Base-by-base conservation (phyloP, 2,113 vertebrate genomes). In the Greenwoodochromis staneri region DNA sequence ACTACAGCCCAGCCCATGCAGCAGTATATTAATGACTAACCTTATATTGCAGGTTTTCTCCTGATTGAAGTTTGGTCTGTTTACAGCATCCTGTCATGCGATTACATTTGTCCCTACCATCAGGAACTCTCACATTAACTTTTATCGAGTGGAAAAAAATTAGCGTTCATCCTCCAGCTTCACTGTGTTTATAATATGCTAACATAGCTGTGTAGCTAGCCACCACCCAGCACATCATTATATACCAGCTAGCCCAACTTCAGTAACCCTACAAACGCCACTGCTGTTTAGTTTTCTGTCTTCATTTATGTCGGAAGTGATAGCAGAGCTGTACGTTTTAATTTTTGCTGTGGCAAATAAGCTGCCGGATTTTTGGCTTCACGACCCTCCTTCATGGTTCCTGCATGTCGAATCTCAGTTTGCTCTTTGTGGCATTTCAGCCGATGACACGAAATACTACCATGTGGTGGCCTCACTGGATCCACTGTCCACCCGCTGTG, bases 361-460 rank as follows among this genome's bases (percentile, higher is more conserved):
- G 27, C 14, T 59, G 14, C 57, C 27, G 2, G 14, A 59, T 17
- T 59, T 59, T 59, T 59, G 27, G 14, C 3, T 31, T 59, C 57
- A 59, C 1, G 2, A 31, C 57, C 27, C 57, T 59, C 27, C 0
- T 59, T 9, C 27, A 31, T 59, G 14, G 57, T 17, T 59, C 27
- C 8, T 59, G 57, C 14, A 31, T 59, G 55, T 59, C 2, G 14
- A 59, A 59, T 17, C 27, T 59, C 27, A 9, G 14, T 31, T 59
- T 1, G 57, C 57, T 59, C 27, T 31, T 59, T 59, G 0, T 31
- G 0, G 5, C 27, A 17, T 59, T 59, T 59, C 5, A 59, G 57
- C 57, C 13, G 5, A 59, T 59, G 27, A 59, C 27, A 31, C 8
- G 0, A 59, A 59, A 59, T 29, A 59, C 57, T 6, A 59, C 9